phyloP scores from a whole-genome alignment of 2,797 vertebrate genomes.

The Phoeniculus purpureus region DNA sequence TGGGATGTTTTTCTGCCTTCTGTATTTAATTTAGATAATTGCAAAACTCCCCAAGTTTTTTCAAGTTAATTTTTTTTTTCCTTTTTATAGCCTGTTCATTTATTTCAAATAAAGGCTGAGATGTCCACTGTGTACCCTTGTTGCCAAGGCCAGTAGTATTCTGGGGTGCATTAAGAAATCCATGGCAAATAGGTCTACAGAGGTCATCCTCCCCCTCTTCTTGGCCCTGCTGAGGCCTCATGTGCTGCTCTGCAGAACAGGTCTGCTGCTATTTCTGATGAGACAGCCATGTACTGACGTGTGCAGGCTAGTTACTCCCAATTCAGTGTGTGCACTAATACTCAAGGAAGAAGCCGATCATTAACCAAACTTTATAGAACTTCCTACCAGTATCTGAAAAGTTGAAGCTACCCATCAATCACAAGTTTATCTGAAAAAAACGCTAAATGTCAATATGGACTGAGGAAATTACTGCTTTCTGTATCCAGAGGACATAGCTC shows the following conservation, averaged over 20 bases:
- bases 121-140: neutral
- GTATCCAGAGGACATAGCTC: neutral
- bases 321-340: neutral
- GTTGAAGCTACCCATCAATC: neutral
- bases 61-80: neutral
- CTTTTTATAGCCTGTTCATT: neutral
- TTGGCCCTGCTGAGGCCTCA: neutral
- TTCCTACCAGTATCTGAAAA: neutral
- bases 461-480: neutral
- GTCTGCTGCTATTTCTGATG: neutral
- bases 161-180: no score
- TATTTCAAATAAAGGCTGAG: neutral
- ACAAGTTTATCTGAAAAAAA: neutral
- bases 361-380: neutral
- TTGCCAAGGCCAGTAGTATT: no score
- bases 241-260: neutral
- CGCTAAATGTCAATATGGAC: neutral
- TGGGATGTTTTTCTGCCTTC: neutral
- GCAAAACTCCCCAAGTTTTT: neutral
- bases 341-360: neutral
- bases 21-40: neutral
- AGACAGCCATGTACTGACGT: neutral
- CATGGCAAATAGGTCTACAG: no score
- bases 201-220: no score
- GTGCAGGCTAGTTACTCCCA: neutral